These are phyloP conservation scores for Stenodema calcarata DNA, from an alignment of 2,888 invertebrate genomes.

Conservation along the genomic window DNA sequence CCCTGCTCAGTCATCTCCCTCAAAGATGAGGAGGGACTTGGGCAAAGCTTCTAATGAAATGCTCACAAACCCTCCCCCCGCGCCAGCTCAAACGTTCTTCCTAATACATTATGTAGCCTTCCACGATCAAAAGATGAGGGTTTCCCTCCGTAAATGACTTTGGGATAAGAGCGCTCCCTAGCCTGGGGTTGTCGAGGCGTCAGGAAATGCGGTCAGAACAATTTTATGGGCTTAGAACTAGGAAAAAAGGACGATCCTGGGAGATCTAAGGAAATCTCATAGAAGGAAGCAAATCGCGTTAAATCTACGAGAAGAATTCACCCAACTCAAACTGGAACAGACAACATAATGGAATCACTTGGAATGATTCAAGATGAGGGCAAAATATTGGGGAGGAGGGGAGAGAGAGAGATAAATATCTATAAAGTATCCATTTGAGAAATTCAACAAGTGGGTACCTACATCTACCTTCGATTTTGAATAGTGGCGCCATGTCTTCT, in stretches of 20 bases:
- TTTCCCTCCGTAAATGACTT: background rate
- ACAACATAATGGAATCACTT: background rate
- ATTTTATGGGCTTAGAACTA: background rate
- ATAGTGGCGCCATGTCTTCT: too few relatives aligned
- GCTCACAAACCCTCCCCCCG: background rate
- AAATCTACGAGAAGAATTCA: background rate
- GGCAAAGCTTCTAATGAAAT: slow-evolving; percentile 8
- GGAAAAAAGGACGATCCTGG: background rate
- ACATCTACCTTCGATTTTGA: too few relatives aligned
- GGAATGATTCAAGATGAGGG: too few relatives aligned
- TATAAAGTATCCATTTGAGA: too few relatives aligned
- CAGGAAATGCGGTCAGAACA: background rate
- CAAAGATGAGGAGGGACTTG: background rate
- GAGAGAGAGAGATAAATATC: too few relatives aligned
- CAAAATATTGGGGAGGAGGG: too few relatives aligned
- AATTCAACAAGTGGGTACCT: too few relatives aligned
- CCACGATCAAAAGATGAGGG: slow-evolving; percentile 2
- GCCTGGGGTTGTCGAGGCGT: background rate
- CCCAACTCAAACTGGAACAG: background rate
- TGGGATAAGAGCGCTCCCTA: background rate
- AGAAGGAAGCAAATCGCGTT: background rate
- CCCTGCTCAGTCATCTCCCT: background rate
- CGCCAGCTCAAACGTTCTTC: background rate
- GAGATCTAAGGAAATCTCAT: background rate
- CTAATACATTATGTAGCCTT: background rate